Percentiles rank a stretch among this genome's conserved stretches.
Conservation (phyloP, 2,888 invertebrate species). For the Brachylomia viminalis region DNA sequence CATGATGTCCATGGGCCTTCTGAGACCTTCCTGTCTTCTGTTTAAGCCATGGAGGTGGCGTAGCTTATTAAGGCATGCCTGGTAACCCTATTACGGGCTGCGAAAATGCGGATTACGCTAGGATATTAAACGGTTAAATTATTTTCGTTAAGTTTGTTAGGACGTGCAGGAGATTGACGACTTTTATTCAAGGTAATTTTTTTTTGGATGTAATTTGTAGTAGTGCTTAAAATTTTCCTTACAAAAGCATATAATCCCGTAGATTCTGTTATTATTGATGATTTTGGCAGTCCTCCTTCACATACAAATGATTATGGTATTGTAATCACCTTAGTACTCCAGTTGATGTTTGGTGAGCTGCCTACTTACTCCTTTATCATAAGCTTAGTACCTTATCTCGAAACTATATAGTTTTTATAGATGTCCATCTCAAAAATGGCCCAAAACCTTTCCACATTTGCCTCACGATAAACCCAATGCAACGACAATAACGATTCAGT, state of each 20-base stretch:
- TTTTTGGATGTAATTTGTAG: background rate
- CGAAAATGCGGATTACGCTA: conserved; percentile 51
- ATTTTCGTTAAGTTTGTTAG: conserved; percentile 41
- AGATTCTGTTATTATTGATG: background rate
- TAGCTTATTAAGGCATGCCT: conserved; percentile 56
- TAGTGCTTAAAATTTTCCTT: background rate
- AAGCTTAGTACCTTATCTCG: background rate
- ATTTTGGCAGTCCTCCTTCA: background rate
- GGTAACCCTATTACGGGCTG: conserved; percentile 32
- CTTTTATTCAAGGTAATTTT: conserved; percentile 8
- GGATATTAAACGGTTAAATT: conserved; percentile 54
- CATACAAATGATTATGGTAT: background rate
- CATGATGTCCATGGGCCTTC: conserved; percentile 17
- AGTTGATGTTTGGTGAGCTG: too few relatives aligned
- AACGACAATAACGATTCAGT: background rate
- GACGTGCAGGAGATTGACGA: background rate
- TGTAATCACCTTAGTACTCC: background rate
- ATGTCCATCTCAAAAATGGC: background rate
- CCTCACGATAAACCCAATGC: background rate
- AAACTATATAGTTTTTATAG: too few relatives aligned
- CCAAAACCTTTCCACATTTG: too few relatives aligned
- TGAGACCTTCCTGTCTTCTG: background rate
- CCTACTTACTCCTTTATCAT: background rate
- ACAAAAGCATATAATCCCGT: background rate
- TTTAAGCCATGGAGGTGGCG: conserved; percentile 30